Base-by-base conservation (phyloP, 2,797 vertebrate species). In the Podargus strigoides region DNA sequence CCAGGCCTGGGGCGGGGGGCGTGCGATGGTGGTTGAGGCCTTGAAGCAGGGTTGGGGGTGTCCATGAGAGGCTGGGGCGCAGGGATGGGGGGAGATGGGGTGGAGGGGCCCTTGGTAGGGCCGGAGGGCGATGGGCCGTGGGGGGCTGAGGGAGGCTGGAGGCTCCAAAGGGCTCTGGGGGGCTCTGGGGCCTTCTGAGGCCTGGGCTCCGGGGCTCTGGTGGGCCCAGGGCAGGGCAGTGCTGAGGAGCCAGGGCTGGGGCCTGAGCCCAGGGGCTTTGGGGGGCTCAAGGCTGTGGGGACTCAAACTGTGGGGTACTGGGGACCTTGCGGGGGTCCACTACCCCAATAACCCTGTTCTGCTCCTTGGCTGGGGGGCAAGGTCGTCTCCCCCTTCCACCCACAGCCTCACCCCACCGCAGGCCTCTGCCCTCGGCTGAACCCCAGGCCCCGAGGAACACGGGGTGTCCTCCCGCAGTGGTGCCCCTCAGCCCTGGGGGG, bases 381-480 rank as follows among this genome's bases (percentile, higher is more conserved):
- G n/a, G n/a, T n/a, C n/a, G n/a, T n/a, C n/a, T n/a, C n/a, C n/a
- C n/a, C n/a, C n/a, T n/a, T n/a, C 41, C 53, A 23, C 7, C 41
- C 9, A 4, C 23, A 44, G 60, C 50, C 30, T 28, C 21, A 14
- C 14, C 46, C 42, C 42, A 42, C 30, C 5, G 7, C 12, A 26
- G 27, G 56, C 55, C 22, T 47, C 27, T 23, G 39, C 6, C 49
- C 50, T 10, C 1, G 1, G 28, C 16, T 39, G 73, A 41, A 14
- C 59, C 47, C 46, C 2, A 42, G 2, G n/a, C n/a, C 41, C 41
- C 2, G 4, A 6, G 20, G 7, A 18, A 19, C 3, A 6, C 4
- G 2, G 10, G 21, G 49, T 7, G 30, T 19, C 11, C 2, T 21
- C 42, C 39, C 7, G 2, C 6, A 19, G 17, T 12, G 4, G 28